Conservation (phyloP, 2,797 vertebrate species). For the Trachops cirrhosus region DNA sequence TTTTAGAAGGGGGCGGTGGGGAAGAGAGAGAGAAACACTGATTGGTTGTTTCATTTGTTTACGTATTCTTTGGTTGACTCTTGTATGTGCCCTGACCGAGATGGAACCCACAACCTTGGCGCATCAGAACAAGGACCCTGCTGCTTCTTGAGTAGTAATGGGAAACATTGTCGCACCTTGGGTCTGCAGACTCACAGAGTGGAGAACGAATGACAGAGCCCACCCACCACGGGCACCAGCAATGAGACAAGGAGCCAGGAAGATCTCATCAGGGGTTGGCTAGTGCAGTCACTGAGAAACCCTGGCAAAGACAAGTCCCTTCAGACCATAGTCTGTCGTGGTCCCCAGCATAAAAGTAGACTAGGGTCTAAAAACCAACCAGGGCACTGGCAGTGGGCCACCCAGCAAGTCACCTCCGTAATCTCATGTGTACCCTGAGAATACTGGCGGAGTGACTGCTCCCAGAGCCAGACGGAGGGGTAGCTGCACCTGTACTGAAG, state of each 20-base stretch:
- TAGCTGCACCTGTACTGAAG: background rate
- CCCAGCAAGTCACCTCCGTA: background rate
- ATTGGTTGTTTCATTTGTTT: no score
- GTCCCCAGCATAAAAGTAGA: background rate
- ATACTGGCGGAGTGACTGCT: background rate
- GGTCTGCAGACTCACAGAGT: background rate
- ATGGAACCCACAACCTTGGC: no score
- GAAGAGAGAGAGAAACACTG: no score
- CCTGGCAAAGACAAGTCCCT: background rate
- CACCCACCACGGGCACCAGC: background rate
- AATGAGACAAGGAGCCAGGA: background rate
- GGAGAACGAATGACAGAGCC: background rate
- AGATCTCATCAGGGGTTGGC: background rate
- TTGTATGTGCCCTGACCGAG: no score
- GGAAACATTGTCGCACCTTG: background rate
- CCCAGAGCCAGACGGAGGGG: background rate
- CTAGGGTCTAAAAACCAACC: background rate
- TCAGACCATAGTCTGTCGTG: background rate
- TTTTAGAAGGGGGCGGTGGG: no score
- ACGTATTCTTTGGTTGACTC: no score
- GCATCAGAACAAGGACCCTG: no score
- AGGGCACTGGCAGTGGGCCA: background rate
- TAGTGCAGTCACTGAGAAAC: background rate
- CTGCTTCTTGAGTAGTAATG: background rate
- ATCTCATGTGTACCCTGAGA: background rate